Conservation (phyloP, 2,888 invertebrate species). For the Pollenia amentaria region DNA sequence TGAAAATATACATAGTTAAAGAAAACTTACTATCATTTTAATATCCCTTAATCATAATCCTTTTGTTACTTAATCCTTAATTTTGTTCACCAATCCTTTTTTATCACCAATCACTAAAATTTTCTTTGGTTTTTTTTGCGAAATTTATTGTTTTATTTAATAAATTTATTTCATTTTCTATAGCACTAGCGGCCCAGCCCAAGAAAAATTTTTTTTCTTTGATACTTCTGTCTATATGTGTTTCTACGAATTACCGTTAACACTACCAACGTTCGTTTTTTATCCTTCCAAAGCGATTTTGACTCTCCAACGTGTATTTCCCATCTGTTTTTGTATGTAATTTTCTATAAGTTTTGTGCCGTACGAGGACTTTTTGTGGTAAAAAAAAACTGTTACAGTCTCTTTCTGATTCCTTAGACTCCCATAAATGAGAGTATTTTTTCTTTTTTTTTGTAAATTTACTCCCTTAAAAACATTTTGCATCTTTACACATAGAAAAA, state of each 20-base stretch:
- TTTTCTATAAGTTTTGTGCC: constrained; percentile 13
- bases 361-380: constrained; percentile 28
- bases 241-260: constrained; percentile 52
- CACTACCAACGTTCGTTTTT: constrained; percentile 29
- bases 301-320: constrained; percentile 62
- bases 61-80: background rate
- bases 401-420: constrained; percentile 18
- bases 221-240: constrained; percentile 46
- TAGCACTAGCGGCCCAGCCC: constrained; percentile 75
- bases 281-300: constrained; percentile 39
- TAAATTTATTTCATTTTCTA: constrained; percentile 27
- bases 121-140: constrained; percentile 7
- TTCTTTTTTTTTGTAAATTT: background rate
- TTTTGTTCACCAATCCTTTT: background rate
- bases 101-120: background rate
- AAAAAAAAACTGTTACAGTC: constrained; percentile 26
- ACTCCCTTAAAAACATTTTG: constrained; percentile 37
- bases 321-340: constrained; percentile 59
- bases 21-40: constrained; percentile 46
- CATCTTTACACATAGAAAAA: constrained; percentile 45
- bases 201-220: constrained; percentile 69
- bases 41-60: constrained; percentile 7
- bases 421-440: constrained; percentile 24
- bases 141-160: constrained; percentile 45
- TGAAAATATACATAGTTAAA: no score